A percentile compares a stretch with the other conserved stretches of the same genome.
Conservation (phyloP, 2,113 vertebrate species). For the Chloropsis cyanopogon region DNA sequence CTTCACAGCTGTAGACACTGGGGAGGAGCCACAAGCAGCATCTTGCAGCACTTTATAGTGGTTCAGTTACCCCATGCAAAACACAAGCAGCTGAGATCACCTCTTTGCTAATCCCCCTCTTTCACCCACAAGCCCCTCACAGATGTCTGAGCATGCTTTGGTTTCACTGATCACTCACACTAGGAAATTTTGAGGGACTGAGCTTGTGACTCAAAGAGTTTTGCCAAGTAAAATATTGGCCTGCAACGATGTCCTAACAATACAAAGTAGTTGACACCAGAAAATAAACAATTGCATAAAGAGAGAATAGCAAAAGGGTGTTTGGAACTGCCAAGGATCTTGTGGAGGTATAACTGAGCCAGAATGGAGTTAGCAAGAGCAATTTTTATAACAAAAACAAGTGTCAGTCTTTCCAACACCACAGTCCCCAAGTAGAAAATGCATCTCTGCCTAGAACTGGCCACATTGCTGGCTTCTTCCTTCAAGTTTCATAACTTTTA, state of each 20-base stretch:
- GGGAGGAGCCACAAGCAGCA: not conserved
- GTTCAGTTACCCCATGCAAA: not conserved
- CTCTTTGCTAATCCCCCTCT: conserved; percentile 14
- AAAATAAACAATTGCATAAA: conserved; percentile 57
- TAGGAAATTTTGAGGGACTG: conserved; percentile 25
- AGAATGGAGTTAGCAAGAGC: conserved; percentile 13
- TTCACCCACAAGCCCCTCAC: not conserved
- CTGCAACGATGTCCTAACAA: conserved; percentile 42
- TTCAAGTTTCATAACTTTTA: not conserved
- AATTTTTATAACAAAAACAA: conserved; percentile 54
- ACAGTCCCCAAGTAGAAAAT: not conserved
- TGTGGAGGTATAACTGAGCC: conserved; percentile 10
- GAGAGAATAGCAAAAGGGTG: conserved; percentile 44
- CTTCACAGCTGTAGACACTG: not conserved
- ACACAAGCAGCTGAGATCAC: not conserved
- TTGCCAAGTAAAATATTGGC: conserved; percentile 68
- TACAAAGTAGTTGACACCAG: conserved; percentile 56
- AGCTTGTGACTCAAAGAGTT: conserved; percentile 38
- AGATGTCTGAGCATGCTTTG: conserved; percentile 3
- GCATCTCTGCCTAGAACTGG: not conserved
- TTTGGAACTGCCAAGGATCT: not conserved
- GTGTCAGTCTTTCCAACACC: conserved; percentile 18
- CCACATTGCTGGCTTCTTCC: not conserved
- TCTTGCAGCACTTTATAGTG: not conserved
- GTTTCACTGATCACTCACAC: not conserved